These are phyloP conservation scores for Cremastobaeus sp. DNA, from an alignment of 2,888 invertebrate genomes.

Conservation along the genomic window DNA sequence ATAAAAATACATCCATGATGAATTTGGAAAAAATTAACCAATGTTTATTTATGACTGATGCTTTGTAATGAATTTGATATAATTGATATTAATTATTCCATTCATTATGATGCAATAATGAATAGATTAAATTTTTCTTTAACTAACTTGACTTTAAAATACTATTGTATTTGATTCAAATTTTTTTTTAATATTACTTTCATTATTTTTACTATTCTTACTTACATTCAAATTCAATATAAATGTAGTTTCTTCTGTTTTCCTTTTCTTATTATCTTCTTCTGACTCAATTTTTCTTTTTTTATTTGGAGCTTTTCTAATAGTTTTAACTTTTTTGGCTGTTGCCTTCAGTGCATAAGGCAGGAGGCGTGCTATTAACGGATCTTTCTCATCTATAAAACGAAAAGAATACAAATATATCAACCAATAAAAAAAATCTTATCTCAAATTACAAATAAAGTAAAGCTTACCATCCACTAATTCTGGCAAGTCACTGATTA, in stretches of 20 bases:
- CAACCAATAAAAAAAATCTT: background rate
- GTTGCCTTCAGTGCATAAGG: background rate
- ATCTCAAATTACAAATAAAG: background rate
- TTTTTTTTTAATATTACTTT: too few relatives aligned
- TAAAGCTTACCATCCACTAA: background rate
- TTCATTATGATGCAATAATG: too few relatives aligned
- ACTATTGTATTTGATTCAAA: too few relatives aligned
- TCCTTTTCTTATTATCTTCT: background rate
- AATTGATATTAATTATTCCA: too few relatives aligned
- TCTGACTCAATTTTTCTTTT: background rate
- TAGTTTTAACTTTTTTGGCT: background rate
- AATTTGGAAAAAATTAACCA: too few relatives aligned
- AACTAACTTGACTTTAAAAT: too few relatives aligned
- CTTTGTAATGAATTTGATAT: too few relatives aligned
- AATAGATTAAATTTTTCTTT: too few relatives aligned
- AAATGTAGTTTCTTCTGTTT: background rate
- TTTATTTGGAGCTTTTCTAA: background rate
- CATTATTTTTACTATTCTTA: too few relatives aligned
- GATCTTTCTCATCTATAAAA: background rate
- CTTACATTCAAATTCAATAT: background rate
- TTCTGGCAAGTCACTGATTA: background rate
- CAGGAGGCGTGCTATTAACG: background rate
- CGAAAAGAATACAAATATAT: background rate
- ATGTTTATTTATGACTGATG: too few relatives aligned
- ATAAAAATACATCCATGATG: too few relatives aligned